phyloP scores from a whole-genome alignment of 2,113 vertebrate species.

The Pachycephala philippinensis region DNA sequence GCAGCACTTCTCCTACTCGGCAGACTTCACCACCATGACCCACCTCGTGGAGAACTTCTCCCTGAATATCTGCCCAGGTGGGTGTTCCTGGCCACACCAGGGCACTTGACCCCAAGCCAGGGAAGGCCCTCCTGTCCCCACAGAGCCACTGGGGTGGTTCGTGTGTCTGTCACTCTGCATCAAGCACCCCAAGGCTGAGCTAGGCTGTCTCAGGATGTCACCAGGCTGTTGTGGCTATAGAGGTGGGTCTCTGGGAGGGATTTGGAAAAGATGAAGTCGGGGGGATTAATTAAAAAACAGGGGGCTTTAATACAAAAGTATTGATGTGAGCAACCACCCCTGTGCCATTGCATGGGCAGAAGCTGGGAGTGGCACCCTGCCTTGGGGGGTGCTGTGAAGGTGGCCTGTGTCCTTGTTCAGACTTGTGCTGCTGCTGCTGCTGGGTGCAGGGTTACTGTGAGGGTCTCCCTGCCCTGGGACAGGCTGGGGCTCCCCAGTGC shows the following conservation, averaged over 20 bases:
- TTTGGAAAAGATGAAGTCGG: not conserved
- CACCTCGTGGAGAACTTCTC: slow-evolving; percentile 92
- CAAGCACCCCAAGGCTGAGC: not conserved
- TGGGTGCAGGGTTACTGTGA: not conserved
- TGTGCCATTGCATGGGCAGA: not conserved
- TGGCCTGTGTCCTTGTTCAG: not conserved
- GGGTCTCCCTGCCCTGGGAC: not conserved
- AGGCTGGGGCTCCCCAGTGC: not conserved
- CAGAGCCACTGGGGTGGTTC: not conserved
- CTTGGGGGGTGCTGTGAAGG: not conserved
- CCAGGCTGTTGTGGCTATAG: not conserved
- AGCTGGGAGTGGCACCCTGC: not conserved
- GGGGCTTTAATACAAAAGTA: not conserved
- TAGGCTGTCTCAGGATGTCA: not conserved
- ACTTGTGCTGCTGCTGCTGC: not conserved
- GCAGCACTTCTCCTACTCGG: slow-evolving; percentile 91
- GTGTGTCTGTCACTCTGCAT: not conserved
- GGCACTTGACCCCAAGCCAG: no score
- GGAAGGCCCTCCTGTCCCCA: not conserved
- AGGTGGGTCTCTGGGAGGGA: not conserved
- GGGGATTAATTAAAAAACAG: not conserved
- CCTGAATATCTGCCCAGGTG: slow-evolving; percentile 94
- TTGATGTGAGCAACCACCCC: not conserved
- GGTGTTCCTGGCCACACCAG: not conserved
- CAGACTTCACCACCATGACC: slow-evolving; percentile 89